phyloP scores from a whole-genome alignment of 2,797 vertebrate genomes.

The Neomorphus geoffroyi region DNA sequence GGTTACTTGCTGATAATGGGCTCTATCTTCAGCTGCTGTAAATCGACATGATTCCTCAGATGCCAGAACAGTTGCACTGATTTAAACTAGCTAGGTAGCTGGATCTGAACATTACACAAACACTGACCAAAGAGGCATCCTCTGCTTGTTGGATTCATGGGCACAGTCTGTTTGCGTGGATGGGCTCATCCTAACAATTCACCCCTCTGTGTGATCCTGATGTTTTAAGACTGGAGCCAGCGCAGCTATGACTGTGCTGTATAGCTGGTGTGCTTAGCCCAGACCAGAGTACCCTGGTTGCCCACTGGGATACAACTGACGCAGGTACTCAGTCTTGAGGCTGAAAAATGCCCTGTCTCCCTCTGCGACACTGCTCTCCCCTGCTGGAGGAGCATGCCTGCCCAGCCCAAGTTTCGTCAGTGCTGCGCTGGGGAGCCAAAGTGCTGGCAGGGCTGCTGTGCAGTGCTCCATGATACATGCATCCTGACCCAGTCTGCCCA shows the following conservation, averaged over 20 bases:
- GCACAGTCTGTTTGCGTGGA: neutral
- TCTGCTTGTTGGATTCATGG: neutral
- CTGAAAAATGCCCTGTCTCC: neutral
- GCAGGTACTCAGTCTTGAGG: neutral
- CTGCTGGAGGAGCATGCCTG: neutral
- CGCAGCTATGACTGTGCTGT: rapidly evolving
- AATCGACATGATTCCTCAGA: neutral
- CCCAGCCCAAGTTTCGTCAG: neutral
- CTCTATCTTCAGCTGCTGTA: neutral
- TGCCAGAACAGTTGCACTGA: neutral
- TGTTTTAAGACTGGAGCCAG: neutral
- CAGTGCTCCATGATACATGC: rapidly evolving
- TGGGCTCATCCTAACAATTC: neutral
- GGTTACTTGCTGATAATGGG: neutral
- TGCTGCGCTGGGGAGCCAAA: neutral
- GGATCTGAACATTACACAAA: neutral
- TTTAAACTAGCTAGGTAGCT: neutral
- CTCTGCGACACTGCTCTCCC: rapidly evolving
- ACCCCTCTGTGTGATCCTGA: neutral
- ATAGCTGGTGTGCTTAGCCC: neutral
- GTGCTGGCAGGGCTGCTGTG: neutral
- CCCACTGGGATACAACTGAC: neutral
- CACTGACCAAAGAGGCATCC: neutral
- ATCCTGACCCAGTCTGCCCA: neutral
- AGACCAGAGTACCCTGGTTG: neutral